Conservation (phyloP, 2,797 vertebrate species). For the Syngnathus rostellatus region DNA sequence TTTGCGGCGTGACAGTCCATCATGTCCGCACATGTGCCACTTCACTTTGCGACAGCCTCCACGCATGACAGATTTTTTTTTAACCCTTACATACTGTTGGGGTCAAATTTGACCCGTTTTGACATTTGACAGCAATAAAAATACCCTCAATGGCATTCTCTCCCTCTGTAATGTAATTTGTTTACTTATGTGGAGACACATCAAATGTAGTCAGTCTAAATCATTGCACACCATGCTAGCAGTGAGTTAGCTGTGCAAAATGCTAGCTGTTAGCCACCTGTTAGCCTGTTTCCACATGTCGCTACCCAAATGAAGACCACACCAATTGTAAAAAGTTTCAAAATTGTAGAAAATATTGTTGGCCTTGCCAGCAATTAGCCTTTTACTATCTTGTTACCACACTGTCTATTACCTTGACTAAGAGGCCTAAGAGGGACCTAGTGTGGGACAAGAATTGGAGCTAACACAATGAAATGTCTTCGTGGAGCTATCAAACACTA, state of each 20-base stretch:
- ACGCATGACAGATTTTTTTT: background rate
- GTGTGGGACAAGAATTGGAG: background rate
- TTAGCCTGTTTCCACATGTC: background rate
- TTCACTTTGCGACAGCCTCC: conserved; percentile 10
- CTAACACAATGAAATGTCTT: background rate
- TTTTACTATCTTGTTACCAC: background rate
- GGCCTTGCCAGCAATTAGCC: background rate
- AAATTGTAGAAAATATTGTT: background rate
- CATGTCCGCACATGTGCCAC: conserved; percentile 42
- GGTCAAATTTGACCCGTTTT: conserved; percentile 1
- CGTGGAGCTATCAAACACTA: background rate
- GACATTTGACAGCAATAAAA: conserved; percentile 1
- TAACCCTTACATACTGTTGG: background rate
- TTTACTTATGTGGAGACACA: background rate
- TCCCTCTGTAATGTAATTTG: background rate
- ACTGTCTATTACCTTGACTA: background rate
- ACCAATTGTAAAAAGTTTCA: no score
- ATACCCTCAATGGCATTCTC: background rate
- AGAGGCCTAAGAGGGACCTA: background rate
- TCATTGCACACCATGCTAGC: no score
- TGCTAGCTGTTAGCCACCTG: background rate
- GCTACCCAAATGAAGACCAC: no score
- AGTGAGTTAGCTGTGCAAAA: background rate
- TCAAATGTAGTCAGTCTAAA: no score
- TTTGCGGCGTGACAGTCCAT: conserved; percentile 59